Evolutionary conservation across 2,797 vertebrate genomes (phyloP).

Genomic region (Aeoliscus strigatus): DNA sequence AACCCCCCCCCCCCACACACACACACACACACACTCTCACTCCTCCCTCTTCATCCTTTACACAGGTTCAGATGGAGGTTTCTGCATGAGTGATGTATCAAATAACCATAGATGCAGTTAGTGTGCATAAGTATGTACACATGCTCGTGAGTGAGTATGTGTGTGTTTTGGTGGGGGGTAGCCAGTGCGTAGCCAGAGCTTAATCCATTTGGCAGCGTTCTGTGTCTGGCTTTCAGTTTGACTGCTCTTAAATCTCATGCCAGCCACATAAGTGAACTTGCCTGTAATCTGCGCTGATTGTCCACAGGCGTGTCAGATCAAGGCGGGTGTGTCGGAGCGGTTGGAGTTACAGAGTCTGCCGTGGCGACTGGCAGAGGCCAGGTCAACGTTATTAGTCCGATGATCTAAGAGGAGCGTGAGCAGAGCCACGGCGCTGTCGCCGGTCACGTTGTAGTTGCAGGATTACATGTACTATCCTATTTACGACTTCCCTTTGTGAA

Average conservation of each 20-base stretch:
- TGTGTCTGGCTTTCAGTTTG: constrained; percentile 59
- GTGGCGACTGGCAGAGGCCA: constrained; percentile 38
- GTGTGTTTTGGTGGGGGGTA: constrained; percentile 10
- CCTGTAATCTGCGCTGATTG: constrained; percentile 53
- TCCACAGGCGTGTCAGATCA: constrained; percentile 47
- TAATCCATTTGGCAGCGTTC: constrained; percentile 60
- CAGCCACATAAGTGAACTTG: constrained; percentile 57
- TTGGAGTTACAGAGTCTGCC: constrained; percentile 14
- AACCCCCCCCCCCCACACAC: background rate
- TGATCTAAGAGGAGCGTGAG: constrained; percentile 43
- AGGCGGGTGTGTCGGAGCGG: constrained; percentile 37
- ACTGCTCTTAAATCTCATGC: constrained; percentile 63
- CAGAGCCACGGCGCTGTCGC: constrained; percentile 21
- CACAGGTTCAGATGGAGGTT: constrained; percentile 13
- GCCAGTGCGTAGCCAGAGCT: constrained; percentile 22
- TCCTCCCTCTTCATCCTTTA: constrained; percentile 11
- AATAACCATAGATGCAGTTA: constrained; percentile 7
- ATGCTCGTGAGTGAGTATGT: constrained; percentile 7
- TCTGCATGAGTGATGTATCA: constrained; percentile 34
- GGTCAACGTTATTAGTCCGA: constrained; percentile 46
- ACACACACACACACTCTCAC: too few species aligned
- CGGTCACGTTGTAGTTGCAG: background rate
- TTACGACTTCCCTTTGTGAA: background rate
- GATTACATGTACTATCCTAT: constrained; percentile 11
- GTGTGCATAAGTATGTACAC: background rate